These are phyloP conservation scores for Notolepis coatsorum DNA, from an alignment of 2,797 vertebrate species.

Conservation along the genomic window DNA sequence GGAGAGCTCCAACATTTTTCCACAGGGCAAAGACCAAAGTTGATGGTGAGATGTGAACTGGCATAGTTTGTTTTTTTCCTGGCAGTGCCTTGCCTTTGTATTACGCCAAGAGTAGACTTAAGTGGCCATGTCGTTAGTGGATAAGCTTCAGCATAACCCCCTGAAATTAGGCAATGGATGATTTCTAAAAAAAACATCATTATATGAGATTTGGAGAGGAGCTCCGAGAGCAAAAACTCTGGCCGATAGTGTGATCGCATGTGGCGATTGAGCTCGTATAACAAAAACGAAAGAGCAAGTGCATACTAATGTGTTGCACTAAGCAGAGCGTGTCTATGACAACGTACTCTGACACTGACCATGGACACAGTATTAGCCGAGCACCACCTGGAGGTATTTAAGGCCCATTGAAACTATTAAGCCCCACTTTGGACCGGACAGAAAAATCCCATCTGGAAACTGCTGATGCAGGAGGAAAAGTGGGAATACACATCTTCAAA, in stretches of 20 bases:
- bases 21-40: constrained; percentile 54
- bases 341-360: constrained; percentile 46
- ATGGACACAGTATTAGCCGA: constrained; percentile 40
- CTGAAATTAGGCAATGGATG: constrained; percentile 32
- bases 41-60: constrained; percentile 57
- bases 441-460: constrained; percentile 66
- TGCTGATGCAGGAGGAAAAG: constrained; percentile 57
- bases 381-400: constrained; percentile 76
- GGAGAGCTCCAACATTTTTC: constrained; percentile 52
- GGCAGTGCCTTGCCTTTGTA: constrained; percentile 36
- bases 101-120: constrained; percentile 35
- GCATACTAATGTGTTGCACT: constrained; percentile 51
- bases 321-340: constrained; percentile 47
- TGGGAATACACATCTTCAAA: constrained; percentile 49
- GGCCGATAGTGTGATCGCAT: constrained; percentile 32
- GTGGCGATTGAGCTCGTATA: constrained; percentile 49
- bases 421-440: constrained; percentile 48
- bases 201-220: constrained; percentile 19
- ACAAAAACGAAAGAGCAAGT: constrained; percentile 63
- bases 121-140: constrained; percentile 34
- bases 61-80: constrained; percentile 50
- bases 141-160: constrained; percentile 46
- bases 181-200: background rate
- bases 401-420: constrained; percentile 63
- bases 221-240: constrained; percentile 48